These are phyloP conservation scores for Apis laboriosa DNA, from an alignment of 1,140 invertebrate species.

Conservation along the genomic window DNA sequence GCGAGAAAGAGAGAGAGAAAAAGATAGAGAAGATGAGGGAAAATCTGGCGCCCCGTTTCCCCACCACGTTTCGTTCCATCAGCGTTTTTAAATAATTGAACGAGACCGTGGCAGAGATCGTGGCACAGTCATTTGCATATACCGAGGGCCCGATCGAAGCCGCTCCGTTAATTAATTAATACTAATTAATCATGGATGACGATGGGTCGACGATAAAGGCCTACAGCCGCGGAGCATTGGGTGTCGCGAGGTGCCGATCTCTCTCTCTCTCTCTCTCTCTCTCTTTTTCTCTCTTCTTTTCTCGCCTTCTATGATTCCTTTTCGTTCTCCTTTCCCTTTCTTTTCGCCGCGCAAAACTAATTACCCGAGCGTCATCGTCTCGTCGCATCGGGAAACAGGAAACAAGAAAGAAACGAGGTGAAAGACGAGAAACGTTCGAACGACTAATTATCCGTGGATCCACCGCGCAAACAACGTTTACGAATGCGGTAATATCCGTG, in stretches of 20 bases:
- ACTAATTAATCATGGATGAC: constrained; percentile 44
- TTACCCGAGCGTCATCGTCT: constrained; percentile 34
- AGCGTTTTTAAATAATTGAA: constrained; percentile 39
- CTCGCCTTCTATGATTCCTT: background rate
- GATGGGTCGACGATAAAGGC: constrained; percentile 38
- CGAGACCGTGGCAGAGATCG: background rate
- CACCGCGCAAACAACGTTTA: constrained; percentile 52
- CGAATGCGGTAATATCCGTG: constrained; percentile 53
- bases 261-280: background rate
- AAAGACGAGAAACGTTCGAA: constrained; percentile 45
- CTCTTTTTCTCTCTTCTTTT: background rate
- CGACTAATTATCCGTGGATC: constrained; percentile 56
- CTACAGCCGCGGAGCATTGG: constrained; percentile 25
- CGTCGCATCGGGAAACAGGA: background rate
- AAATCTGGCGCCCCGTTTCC: background rate
- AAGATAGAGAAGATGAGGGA: background rate
- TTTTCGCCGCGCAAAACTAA: constrained; percentile 40
- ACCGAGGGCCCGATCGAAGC: background rate
- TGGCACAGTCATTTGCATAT: constrained; percentile 24
- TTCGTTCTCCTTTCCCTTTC: background rate
- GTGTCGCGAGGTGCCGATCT: constrained; percentile 13
- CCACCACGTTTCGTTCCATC: constrained; percentile 23
- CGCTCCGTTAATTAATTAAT: constrained; percentile 45
- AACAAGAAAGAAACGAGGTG: background rate
- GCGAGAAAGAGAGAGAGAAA: background rate